Base-by-base conservation (phyloP, 1,140 invertebrate genomes). In the Pararge aegeria region DNA sequence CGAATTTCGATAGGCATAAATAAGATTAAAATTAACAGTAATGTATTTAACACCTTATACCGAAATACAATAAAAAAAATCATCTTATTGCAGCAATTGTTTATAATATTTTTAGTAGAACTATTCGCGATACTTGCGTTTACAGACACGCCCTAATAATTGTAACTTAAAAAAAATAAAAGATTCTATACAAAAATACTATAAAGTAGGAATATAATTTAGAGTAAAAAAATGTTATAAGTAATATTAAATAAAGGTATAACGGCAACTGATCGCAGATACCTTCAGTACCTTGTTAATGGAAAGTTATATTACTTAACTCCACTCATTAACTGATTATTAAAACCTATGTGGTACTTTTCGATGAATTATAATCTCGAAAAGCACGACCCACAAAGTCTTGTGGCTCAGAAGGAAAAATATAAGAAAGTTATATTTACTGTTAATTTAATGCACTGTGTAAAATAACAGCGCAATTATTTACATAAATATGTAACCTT, bases 1-100 rank as follows among this genome's bases (percentile, higher is more conserved):
- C 65, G 63, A 70, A 70, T 74, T 73, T 71, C 68, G 65, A 70
- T 70, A 68, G 63, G 55, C 64, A 70, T 80, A 80, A 71, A 80
- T 80, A 80, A 73, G 66, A 52, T 61, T 70, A 57, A 58, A 69
- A 61, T 38, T 68, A 68, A 53, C 55, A 59, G 27, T 58, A 58
- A 59, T 10, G 56, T 60, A 71, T 52, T 66, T 65, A n/a, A 65
- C 64, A 75, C 66, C 75, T 73, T 71, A 72, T 63, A 76, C 68
- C 69, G 67, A 64, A 65, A 64, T 61, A 68, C 67, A 70, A 70
- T 73, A 73, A 70, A 73, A 73, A 60, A 67, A 9, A 12, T 13
- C 29, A 48, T 55, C 40, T 73, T 68, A 67, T 68, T 76, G 68
- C 70, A 44, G 55, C 18, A 64, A 55, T 42, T 42, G 16, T 5